These are phyloP conservation scores for Manduca sexta DNA, from an alignment of 1,140 invertebrate genomes.

Conservation along the genomic window DNA sequence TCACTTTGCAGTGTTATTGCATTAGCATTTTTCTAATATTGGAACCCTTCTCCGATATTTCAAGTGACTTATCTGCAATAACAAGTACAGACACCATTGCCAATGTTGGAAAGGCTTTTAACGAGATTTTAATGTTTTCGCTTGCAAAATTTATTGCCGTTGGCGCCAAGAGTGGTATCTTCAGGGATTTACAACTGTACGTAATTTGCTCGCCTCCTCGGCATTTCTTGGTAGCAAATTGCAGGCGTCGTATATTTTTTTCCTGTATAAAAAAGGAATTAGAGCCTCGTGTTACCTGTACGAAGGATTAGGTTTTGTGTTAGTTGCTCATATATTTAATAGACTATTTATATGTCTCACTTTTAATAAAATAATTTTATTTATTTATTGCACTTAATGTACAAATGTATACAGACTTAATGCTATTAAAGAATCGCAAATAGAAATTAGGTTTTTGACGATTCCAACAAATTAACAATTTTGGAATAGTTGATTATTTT, in stretches of 20 bases:
- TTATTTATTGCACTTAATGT: too few relatives aligned
- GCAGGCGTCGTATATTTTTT: not conserved
- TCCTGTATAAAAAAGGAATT: too few relatives aligned
- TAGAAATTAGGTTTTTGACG: too few relatives aligned
- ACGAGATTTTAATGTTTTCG: slow-evolving; percentile 62
- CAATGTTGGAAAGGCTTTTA: slow-evolving; percentile 47
- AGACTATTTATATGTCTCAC: too few relatives aligned
- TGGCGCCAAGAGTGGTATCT: slow-evolving; percentile 33
- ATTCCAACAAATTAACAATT: too few relatives aligned
- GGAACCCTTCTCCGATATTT: slow-evolving; percentile 4
- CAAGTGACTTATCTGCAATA: slow-evolving; percentile 10
- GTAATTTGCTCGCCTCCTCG: slow-evolving; percentile 28
- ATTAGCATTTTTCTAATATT: not conserved
- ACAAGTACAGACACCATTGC: slow-evolving; percentile 31
- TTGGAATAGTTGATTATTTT: too few relatives aligned
- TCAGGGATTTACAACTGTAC: slow-evolving; percentile 31
- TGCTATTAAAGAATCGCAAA: too few relatives aligned
- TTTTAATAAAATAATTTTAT: too few relatives aligned
- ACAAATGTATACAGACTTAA: too few relatives aligned
- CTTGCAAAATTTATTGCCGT: slow-evolving; percentile 49
- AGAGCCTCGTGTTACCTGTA: not conserved
- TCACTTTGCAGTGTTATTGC: too few relatives aligned
- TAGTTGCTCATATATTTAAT: too few relatives aligned
- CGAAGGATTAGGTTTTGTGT: too few relatives aligned
- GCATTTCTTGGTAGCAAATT: slow-evolving; percentile 1